Conservation (phyloP, 2,113 vertebrate genomes). For the Pogonocichla stellata region DNA sequence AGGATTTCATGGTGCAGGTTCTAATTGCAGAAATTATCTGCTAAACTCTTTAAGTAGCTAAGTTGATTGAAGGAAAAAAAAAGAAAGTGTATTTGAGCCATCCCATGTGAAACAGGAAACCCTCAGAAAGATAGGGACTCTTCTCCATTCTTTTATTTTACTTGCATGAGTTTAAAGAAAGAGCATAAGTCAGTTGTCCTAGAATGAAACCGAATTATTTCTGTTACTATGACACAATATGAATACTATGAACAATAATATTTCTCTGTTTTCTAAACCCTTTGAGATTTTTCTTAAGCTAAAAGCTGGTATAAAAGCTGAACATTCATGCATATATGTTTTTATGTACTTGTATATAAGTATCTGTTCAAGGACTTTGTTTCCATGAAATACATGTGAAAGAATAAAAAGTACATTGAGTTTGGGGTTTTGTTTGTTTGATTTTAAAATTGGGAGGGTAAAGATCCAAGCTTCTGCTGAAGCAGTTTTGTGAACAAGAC, state of each 20-base stretch:
- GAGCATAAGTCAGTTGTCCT: background rate
- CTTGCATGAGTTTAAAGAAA: background rate
- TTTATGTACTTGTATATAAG: background rate
- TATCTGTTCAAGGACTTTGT: background rate
- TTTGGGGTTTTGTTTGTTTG: background rate
- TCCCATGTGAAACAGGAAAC: background rate
- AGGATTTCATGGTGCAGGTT: background rate
- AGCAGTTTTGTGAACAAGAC: background rate
- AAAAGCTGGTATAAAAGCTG: background rate
- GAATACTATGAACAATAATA: background rate
- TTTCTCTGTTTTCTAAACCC: background rate
- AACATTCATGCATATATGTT: background rate
- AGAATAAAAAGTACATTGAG: background rate
- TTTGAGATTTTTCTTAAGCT: background rate
- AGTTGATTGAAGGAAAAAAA: background rate
- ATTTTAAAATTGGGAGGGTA: background rate
- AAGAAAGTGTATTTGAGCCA: background rate
- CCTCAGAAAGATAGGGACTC: background rate
- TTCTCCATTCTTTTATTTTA: background rate
- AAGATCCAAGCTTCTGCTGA: background rate
- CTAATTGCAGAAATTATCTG: background rate
- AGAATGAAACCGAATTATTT: background rate
- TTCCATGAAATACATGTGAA: background rate
- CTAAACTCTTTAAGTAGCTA: background rate
- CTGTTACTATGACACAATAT: background rate